Conservation (phyloP, 2,113 vertebrate genomes). For the Malurus elegans region DNA sequence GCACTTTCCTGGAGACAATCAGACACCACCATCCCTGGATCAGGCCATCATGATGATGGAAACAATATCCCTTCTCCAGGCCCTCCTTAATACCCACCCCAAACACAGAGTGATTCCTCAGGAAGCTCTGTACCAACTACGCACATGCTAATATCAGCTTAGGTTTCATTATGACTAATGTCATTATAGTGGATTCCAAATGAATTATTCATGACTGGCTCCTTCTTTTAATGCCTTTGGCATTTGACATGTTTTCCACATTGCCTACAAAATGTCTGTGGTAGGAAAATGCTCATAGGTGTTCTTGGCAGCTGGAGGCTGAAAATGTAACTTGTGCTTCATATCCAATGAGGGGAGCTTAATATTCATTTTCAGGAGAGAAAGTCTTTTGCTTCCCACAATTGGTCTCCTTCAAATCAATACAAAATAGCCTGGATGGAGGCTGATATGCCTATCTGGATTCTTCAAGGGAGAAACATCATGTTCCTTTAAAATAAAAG, state of each 20-base stretch:
- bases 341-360: neutral
- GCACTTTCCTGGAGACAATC: neutral
- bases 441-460: neutral
- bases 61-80: neutral
- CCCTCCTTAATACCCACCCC: neutral
- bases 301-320: slow-evolving; percentile 21
- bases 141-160: slow-evolving; percentile 41
- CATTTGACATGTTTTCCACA: slow-evolving; percentile 56
- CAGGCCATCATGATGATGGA: neutral
- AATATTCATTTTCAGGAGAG: neutral
- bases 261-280: slow-evolving; percentile 42
- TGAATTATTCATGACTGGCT: slow-evolving; percentile 59
- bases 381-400: neutral
- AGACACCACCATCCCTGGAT: neutral
- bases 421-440: neutral
- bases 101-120: slow-evolving; percentile 2
- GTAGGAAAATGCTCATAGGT: slow-evolving; percentile 61
- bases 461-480: neutral
- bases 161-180: slow-evolving; percentile 56
- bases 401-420: neutral
- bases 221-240: slow-evolving; percentile 50
- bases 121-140: slow-evolving; percentile 28
- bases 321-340: slow-evolving; percentile 11
- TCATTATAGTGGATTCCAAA: slow-evolving; percentile 50
- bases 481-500: neutral